These are phyloP conservation scores for Pinctada fucata DNA, from an alignment of 2,888 invertebrate genomes.

Conservation along the genomic window DNA sequence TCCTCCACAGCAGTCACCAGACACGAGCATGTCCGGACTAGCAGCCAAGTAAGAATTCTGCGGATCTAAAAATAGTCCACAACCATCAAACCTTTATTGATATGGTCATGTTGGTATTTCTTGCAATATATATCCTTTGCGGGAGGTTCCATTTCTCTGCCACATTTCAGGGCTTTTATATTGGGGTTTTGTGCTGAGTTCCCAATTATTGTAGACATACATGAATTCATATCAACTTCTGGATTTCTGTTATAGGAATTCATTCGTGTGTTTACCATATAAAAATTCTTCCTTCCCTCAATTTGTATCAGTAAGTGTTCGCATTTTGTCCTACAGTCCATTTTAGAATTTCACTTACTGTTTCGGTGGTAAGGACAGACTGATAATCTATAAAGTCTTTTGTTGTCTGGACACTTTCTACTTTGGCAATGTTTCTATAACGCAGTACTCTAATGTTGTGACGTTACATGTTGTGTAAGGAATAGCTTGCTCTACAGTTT, in stretches of 20 bases:
- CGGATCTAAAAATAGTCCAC: constrained; percentile 29
- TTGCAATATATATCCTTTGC: constrained; percentile 20
- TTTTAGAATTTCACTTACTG: background rate
- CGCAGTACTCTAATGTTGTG: background rate
- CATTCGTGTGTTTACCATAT: constrained; percentile 6
- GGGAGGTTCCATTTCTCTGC: constrained; percentile 17
- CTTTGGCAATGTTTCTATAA: background rate
- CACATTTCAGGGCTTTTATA: constrained; percentile 20
- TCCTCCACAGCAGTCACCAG: constrained; percentile 33
- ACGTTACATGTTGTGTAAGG: background rate
- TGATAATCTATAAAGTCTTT: background rate
- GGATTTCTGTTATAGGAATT: background rate
- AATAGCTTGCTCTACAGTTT: too few species aligned
- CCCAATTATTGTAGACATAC: constrained; percentile 4
- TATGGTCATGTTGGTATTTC: constrained; percentile 1
- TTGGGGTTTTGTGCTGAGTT: constrained; percentile 8
- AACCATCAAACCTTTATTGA: constrained; percentile 6
- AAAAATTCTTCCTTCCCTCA: constrained; percentile 18
- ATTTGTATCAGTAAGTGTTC: constrained; percentile 12
- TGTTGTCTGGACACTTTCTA: background rate
- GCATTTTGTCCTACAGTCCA: background rate
- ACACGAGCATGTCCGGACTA: constrained; percentile 24
- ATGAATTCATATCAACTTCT: background rate
- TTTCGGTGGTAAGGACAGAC: background rate
- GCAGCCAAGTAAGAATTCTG: constrained; percentile 13